These are phyloP conservation scores for Liparis tanakae DNA, from an alignment of 2,797 vertebrate genomes.

Conservation along the genomic window DNA sequence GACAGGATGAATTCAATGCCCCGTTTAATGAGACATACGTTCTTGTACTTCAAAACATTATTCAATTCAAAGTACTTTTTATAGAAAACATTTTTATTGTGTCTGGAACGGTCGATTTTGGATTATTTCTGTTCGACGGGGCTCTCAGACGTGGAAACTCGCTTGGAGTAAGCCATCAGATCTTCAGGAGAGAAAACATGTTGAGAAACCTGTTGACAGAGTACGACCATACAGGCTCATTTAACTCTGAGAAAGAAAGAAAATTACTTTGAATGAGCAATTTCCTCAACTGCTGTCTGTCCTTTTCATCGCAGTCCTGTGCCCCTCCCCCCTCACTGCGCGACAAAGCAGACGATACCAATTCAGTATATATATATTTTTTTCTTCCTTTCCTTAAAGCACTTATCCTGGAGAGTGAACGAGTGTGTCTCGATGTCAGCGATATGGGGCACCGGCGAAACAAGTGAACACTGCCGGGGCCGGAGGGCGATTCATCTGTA, in stretches of 20 bases:
- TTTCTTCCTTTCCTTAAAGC: slow-evolving; percentile 23
- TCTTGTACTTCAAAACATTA: too few species aligned
- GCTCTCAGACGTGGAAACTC: too few species aligned
- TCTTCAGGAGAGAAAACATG: not conserved
- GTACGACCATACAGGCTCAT: not conserved
- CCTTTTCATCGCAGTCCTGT: slow-evolving; percentile 6
- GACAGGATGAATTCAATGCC: too few species aligned
- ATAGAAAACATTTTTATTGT: too few species aligned
- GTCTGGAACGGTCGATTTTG: too few species aligned
- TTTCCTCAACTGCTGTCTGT: slow-evolving; percentile 10
- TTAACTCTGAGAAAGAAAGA: not conserved
- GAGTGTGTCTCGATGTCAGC: slow-evolving; percentile 33
- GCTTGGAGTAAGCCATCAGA: too few species aligned
- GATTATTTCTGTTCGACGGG: too few species aligned
- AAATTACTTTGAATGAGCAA: not conserved
- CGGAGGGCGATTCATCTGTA: slow-evolving; percentile 24
- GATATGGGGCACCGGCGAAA: slow-evolving; percentile 9
- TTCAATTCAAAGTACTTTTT: too few species aligned
- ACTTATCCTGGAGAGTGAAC: slow-evolving; percentile 9
- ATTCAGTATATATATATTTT: slow-evolving; percentile 6
- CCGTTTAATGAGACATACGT: too few species aligned
- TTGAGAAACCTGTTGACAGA: not conserved
- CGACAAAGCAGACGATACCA: slow-evolving; percentile 26
- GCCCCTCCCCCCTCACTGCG: slow-evolving; percentile 13
- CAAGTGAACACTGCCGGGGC: not conserved